A percentile compares a stretch with the other conserved stretches of the same genome.
Conservation (phyloP, 2,888 invertebrate genomes). For the Philereme vetulata region DNA sequence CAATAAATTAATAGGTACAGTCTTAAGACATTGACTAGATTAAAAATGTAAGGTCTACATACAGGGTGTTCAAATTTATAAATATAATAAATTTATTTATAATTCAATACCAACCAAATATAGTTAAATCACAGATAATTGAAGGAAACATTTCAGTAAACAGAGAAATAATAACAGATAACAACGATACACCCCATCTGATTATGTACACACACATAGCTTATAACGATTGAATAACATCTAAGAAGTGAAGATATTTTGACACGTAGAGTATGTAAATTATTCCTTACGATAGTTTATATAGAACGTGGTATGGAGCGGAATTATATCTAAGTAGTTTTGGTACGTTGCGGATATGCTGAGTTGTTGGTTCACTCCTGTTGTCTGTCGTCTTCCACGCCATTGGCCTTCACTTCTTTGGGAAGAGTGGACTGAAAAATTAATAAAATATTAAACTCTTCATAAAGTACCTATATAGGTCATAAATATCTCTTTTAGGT, state of each 20-base stretch:
- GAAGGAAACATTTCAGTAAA: conserved; percentile 27
- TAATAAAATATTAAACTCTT: conserved; percentile 23
- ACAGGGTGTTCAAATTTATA: conserved; percentile 43
- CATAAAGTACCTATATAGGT: neutral
- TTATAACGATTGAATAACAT: conserved; percentile 69
- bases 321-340: conserved; percentile 56
- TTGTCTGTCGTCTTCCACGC: conserved; percentile 74
- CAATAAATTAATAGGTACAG: conserved; percentile 47
- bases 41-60: conserved; percentile 21
- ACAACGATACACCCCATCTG: conserved; percentile 60
- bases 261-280: conserved; percentile 45
- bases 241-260: conserved; percentile 65
- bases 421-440: conserved; percentile 70
- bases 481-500: conserved; percentile 7
- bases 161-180: conserved; percentile 35
- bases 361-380: conserved; percentile 59
- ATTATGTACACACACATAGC: conserved; percentile 79
- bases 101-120: conserved; percentile 28
- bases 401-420: conserved; percentile 74
- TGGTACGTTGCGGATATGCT: conserved; percentile 52
- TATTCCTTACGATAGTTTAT: conserved; percentile 51
- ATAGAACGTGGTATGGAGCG: conserved; percentile 57
- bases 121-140: conserved; percentile 47
- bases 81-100: too few relatives aligned
- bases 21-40: conserved; percentile 63